These are phyloP conservation scores for Pangasius djambal DNA, from an alignment of 2,797 vertebrate species.

Conservation along the genomic window DNA sequence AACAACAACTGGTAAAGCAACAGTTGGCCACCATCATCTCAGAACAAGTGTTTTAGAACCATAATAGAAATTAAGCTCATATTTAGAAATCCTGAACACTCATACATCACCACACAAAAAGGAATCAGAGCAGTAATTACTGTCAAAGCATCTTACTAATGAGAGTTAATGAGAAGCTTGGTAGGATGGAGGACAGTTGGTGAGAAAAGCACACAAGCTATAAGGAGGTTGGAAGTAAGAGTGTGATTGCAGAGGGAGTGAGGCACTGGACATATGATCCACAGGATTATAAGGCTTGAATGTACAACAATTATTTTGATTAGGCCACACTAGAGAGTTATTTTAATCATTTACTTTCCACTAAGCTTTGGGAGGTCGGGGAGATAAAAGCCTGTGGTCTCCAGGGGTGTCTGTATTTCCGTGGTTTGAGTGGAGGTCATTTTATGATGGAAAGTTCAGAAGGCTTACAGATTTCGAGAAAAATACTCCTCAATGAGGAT, in stretches of 20 bases:
- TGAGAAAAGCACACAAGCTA: constrained; percentile 47
- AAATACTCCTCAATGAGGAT: neutral
- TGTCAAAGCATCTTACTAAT: constrained; percentile 61
- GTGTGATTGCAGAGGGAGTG: constrained; percentile 29
- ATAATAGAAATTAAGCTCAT: constrained; percentile 5
- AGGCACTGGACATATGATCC: constrained; percentile 44
- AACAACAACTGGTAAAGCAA: constrained; percentile 15
- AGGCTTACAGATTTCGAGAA: constrained; percentile 1
- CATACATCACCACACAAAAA: neutral
- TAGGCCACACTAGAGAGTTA: constrained; percentile 38
- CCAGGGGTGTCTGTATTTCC: constrained; percentile 1
- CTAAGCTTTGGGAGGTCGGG: constrained; percentile 12
- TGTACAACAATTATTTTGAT: constrained; percentile 56
- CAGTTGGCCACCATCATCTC: constrained; percentile 17
- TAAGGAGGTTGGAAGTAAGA: constrained; percentile 32
- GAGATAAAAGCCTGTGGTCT: constrained; percentile 44
- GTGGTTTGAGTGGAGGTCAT: neutral
- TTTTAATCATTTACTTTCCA: constrained; percentile 43
- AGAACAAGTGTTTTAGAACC: constrained; percentile 3
- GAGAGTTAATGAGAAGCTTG: constrained; percentile 64
- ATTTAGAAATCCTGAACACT: neutral
- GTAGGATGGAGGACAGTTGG: constrained; percentile 48
- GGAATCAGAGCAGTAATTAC: constrained; percentile 60
- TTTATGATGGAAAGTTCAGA: neutral
- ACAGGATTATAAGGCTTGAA: constrained; percentile 56